A percentile compares a stretch with the other conserved stretches of the same genome.
These are phyloP conservation scores for Brachionichthys hirsutus DNA, from an alignment of 2,113 vertebrate species.

Conservation along the genomic window DNA sequence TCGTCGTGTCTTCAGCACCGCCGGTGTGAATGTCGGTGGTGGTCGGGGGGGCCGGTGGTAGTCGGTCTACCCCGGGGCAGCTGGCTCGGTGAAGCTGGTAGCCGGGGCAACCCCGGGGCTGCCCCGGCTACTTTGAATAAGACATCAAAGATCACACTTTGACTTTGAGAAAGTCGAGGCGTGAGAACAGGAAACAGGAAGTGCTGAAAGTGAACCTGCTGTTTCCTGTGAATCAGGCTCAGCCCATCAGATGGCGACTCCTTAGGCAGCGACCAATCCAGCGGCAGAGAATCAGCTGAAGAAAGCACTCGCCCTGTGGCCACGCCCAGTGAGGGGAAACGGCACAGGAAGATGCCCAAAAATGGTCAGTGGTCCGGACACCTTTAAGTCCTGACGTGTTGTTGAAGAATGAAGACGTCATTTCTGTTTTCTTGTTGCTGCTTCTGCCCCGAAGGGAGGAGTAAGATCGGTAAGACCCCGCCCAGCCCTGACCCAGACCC, in stretches of 20 bases:
- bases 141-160: too few relatives aligned
- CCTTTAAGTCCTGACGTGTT: background rate
- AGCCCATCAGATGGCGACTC: constrained; percentile 94
- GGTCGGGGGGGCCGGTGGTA: too few relatives aligned
- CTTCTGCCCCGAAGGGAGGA: background rate
- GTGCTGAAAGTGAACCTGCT: background rate
- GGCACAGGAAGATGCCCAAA: constrained; percentile 78
- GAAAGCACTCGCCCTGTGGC: constrained; percentile 80
- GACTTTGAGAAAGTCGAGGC: too few relatives aligned
- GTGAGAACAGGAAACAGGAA: background rate
- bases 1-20: too few relatives aligned
- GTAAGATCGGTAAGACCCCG: background rate
- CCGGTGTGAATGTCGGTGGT: too few relatives aligned
- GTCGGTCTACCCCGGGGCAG: too few relatives aligned
- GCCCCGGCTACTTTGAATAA: too few relatives aligned
- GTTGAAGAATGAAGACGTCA: background rate
- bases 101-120: too few relatives aligned
- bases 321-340: constrained; percentile 78
- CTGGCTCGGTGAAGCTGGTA: too few relatives aligned
- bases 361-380: constrained; percentile 75
- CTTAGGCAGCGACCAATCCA: constrained; percentile 90
- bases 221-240: constrained; percentile 72
- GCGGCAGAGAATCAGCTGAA: constrained; percentile 86
- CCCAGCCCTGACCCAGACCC: too few relatives aligned
- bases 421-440: constrained; percentile 10